Conservation (phyloP, 2,797 vertebrate genomes). For the Chaunax sp. region DNA sequence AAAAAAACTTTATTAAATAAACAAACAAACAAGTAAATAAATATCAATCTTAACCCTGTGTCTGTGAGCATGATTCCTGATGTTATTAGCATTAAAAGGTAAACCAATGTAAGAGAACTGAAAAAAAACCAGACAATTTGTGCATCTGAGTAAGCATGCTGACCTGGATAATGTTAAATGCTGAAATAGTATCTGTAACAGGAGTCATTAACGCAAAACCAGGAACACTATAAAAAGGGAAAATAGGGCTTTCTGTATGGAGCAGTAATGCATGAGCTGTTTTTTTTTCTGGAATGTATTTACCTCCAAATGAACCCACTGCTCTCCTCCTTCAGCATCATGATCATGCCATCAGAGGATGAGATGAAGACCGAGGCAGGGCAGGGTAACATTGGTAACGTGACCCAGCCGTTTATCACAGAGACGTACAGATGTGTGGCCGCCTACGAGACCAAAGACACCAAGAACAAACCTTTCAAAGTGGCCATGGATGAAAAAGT, state of each 20-base stretch:
- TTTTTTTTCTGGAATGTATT: background rate
- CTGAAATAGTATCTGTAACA: too few species aligned
- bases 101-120: too few species aligned
- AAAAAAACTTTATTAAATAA: too few species aligned
- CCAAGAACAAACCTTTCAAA: constrained; percentile 85
- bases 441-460: constrained; percentile 88
- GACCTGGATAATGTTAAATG: too few species aligned
- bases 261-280: background rate
- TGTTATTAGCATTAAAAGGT: too few species aligned
- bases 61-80: too few species aligned
- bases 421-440: constrained; percentile 88
- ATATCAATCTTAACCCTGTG: too few species aligned
- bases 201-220: too few species aligned
- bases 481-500: constrained; percentile 80
- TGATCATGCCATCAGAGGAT: constrained; percentile 86
- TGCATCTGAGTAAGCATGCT: too few species aligned
- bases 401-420: constrained; percentile 83
- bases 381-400: constrained; percentile 21
- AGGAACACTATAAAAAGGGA: too few species aligned
- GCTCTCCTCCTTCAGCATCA: constrained; percentile 76
- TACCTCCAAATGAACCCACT: background rate
- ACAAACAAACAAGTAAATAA: too few species aligned
- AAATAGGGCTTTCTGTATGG: background rate
- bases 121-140: too few species aligned
- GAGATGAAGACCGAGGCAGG: constrained; percentile 21